Percentiles rank a stretch among this genome's conserved stretches.
These are phyloP conservation scores for Crossocerus cetratus DNA, from an alignment of 2,888 invertebrate species.

Conservation along the genomic window DNA sequence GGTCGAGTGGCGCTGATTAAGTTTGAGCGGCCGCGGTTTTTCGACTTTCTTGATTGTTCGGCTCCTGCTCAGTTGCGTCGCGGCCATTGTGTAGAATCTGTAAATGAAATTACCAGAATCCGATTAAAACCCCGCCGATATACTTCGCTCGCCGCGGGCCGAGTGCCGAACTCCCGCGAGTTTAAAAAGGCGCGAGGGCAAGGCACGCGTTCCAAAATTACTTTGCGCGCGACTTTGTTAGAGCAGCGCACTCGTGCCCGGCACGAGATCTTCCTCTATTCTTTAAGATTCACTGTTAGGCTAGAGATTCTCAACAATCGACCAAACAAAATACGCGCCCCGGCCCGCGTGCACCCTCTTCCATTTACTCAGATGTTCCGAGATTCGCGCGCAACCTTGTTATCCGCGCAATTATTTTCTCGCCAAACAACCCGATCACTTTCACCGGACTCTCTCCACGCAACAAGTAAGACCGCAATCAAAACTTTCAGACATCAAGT, in stretches of 20 bases:
- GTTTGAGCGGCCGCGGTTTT: conserved; percentile 85
- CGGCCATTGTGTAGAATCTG: conserved; percentile 65
- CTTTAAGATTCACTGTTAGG: too few relatives aligned
- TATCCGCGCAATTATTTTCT: not conserved
- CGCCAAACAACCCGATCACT: conserved; percentile 3
- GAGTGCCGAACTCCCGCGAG: too few relatives aligned
- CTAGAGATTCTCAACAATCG: not conserved
- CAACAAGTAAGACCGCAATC: too few relatives aligned
- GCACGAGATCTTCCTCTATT: too few relatives aligned
- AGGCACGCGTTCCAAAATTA: too few relatives aligned
- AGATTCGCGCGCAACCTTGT: conserved; percentile 4
- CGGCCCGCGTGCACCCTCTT: not conserved
- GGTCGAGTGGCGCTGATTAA: conserved; percentile 71
- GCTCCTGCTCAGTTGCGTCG: conserved; percentile 71
- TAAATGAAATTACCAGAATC: conserved; percentile 9
- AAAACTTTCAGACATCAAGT: too few relatives aligned
- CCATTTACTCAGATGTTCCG: not conserved
- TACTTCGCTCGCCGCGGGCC: too few relatives aligned
- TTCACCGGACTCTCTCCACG: conserved; percentile 5
- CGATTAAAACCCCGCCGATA: too few relatives aligned
- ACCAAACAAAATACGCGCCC: not conserved
- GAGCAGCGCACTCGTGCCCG: too few relatives aligned
- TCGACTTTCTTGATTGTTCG: conserved; percentile 86
- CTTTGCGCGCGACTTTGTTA: too few relatives aligned
- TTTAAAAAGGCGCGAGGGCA: too few relatives aligned